These are phyloP conservation scores for Apostichopus japonicus DNA, from an alignment of 35 echinoderm and acorn worm species.

Conservation along the genomic window DNA sequence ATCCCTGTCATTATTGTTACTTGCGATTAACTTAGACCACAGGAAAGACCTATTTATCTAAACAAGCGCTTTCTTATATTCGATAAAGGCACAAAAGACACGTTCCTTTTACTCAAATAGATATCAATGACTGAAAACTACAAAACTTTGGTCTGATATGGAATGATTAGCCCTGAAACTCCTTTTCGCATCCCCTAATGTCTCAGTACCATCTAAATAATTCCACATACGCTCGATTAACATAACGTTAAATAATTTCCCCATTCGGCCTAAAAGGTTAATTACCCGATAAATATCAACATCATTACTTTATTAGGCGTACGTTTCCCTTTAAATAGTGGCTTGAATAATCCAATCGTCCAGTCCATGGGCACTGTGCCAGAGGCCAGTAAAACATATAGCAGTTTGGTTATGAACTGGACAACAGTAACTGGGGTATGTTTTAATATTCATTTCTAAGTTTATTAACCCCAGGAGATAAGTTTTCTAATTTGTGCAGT, in stretches of 20 bases:
- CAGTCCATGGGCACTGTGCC: neutral
- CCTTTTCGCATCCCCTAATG: too few relatives aligned
- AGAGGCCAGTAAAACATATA: neutral
- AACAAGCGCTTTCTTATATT: conserved; percentile 77
- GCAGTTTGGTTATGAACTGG: neutral
- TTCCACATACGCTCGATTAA: too few relatives aligned
- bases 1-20: conserved; percentile 66
- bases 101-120: too few relatives aligned
- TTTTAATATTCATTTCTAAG: neutral
- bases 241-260: too few relatives aligned
- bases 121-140: too few relatives aligned
- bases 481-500: too few relatives aligned
- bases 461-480: too few relatives aligned
- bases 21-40: conserved; percentile 30
- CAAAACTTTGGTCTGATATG: too few relatives aligned
- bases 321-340: conserved; percentile 49
- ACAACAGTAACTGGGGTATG: neutral
- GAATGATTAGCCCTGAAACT: too few relatives aligned
- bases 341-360: conserved; percentile 15
- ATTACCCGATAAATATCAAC: neutral
- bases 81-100: neutral
- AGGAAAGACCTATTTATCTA: conserved; percentile 19
- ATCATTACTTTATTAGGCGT: conserved; percentile 37
- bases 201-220: too few relatives aligned
- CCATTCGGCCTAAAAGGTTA: too few relatives aligned